These are phyloP conservation scores for Valencia hispanica DNA, from an alignment of 2,797 vertebrate genomes.

Conservation along the genomic window DNA sequence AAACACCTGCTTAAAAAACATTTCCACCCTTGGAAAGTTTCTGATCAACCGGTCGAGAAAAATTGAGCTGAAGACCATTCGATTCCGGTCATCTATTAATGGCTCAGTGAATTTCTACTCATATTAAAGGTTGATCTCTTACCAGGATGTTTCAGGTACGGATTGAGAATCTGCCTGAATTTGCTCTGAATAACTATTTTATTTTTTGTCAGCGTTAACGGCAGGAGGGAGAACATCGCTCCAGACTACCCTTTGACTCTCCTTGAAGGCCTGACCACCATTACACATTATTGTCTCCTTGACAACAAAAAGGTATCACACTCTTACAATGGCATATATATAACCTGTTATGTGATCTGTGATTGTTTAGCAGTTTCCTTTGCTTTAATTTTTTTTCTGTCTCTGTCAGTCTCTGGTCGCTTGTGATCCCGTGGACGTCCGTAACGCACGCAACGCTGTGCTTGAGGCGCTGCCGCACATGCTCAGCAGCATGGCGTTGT, in stretches of 20 bases:
- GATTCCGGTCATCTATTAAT: no score
- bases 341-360: neutral
- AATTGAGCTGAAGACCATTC: no score
- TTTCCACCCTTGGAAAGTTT: no score
- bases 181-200: conserved; percentile 7
- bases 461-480: conserved; percentile 91
- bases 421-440: conserved; percentile 84
- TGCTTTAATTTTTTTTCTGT: conserved; percentile 2
- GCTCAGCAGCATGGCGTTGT: conserved; percentile 88
- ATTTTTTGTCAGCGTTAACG: conserved; percentile 74
- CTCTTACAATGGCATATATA: neutral
- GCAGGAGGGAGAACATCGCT: conserved; percentile 91
- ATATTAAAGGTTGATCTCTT: no score
- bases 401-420: conserved; percentile 53
- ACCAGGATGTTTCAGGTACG: no score
- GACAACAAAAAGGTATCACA: conserved; percentile 90
- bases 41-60: no score
- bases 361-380: neutral
- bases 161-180: neutral
- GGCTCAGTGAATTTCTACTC: no score
- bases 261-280: conserved; percentile 93
- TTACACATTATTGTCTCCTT: conserved; percentile 94
- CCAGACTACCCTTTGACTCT: conserved; percentile 96
- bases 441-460: conserved; percentile 91
- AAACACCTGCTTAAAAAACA: no score